These are phyloP conservation scores for Meloe dianella DNA, from an alignment of 2,888 invertebrate genomes.

Conservation along the genomic window DNA sequence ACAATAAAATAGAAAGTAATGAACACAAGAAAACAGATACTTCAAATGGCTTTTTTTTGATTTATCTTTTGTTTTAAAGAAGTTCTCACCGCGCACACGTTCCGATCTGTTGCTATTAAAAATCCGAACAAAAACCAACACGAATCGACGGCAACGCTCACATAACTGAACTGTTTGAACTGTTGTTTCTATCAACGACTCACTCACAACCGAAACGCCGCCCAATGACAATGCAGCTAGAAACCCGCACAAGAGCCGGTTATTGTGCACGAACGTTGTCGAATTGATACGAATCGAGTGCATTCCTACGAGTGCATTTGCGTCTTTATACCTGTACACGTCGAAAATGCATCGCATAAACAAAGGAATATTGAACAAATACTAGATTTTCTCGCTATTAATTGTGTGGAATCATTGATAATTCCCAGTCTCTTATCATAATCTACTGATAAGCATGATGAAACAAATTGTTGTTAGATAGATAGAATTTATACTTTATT, in stretches of 20 bases:
- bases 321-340: slow-evolving; percentile 27
- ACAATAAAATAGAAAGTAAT: too few relatives aligned
- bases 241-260: slow-evolving; percentile 22
- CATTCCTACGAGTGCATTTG: slow-evolving; percentile 26
- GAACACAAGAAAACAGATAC: too few relatives aligned
- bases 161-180: slow-evolving; percentile 20
- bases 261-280: slow-evolving; percentile 14
- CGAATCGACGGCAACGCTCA: slow-evolving; percentile 23
- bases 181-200: background rate
- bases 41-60: too few relatives aligned
- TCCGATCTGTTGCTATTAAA: slow-evolving; percentile 1
- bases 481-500: background rate
- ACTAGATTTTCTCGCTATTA: background rate
- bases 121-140: slow-evolving; percentile 3
- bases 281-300: slow-evolving; percentile 17
- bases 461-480: background rate
- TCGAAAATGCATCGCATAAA: background rate
- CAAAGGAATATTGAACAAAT: background rate
- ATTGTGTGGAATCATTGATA: background rate
- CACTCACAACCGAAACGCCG: slow-evolving; percentile 9
- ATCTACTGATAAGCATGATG: background rate
- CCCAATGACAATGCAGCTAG: slow-evolving; percentile 28
- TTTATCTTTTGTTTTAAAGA: too few relatives aligned
- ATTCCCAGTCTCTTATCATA: background rate
- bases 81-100: slow-evolving; percentile 23